Percentiles rank a stretch among this genome's conserved stretches.
Conservation (phyloP, 2,113 vertebrate species). For the Leucoraja erinaceus region DNA sequence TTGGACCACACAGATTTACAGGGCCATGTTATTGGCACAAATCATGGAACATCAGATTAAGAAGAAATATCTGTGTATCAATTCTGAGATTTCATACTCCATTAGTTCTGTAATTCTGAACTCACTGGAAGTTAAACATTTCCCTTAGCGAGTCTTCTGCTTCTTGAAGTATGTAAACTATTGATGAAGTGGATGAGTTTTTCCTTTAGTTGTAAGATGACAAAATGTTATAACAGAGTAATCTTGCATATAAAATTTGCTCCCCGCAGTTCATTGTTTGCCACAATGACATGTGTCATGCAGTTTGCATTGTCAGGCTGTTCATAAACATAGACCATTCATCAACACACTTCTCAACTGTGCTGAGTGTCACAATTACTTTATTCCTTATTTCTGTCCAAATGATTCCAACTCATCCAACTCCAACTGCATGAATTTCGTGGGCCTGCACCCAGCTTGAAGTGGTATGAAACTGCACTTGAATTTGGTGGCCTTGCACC, state of each 20-base stretch:
- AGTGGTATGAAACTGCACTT: too few species aligned
- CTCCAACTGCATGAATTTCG: too few species aligned
- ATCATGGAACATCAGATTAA: neutral
- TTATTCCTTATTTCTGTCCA: neutral
- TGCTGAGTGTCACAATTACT: neutral
- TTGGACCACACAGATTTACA: neutral
- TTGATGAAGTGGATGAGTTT: neutral
- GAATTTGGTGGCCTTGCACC: too few species aligned
- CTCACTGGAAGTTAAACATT: neutral
- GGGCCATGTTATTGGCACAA: neutral
- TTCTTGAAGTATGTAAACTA: neutral
- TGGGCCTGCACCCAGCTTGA: too few species aligned
- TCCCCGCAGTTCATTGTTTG: neutral
- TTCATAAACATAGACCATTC: neutral
- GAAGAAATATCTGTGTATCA: neutral
- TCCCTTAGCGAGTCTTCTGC: neutral
- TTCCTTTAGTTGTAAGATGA: neutral
- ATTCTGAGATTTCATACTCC: neutral
- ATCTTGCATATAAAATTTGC: neutral
- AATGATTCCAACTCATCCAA: neutral
- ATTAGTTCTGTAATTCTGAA: neutral
- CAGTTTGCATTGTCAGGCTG: neutral
- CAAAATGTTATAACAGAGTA: neutral
- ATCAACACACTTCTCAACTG: neutral
- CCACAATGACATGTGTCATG: neutral